Base-by-base conservation (phyloP, 2,113 vertebrate genomes). In the Lichenostomus cassidix region DNA sequence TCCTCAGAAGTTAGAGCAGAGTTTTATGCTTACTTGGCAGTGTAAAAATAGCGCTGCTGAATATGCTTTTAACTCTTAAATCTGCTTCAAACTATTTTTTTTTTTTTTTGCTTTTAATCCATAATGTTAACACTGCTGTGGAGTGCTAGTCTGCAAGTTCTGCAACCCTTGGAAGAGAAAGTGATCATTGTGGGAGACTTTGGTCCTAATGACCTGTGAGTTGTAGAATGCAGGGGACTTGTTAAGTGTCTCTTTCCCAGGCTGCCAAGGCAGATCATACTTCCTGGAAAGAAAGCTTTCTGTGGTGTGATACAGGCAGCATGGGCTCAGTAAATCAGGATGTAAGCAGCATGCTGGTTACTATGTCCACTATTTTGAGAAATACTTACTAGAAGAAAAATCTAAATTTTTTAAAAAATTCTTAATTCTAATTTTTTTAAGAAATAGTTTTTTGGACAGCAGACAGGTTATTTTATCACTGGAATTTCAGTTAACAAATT, bases 1-100 rank as follows among this genome's bases (percentile, higher is more conserved):
- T 58, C 29, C 67, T 86, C 52, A 42, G 88, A 83, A 92, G 67
- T 55, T 88, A n/a, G 50, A 87, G 12, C 37, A 70, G n/a, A 68
- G 15, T 86, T 95, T 94, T 83, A 44, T 84, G 87, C 83, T 90
- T 81, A 73, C 77, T 91, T 92, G 74, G 55, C 84, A 91, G 46
- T 77, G 21, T 94, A 84, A 80, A 93, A 96, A 91, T 92, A 94
- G 69, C 74, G 56, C 50, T 63, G 70, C 83, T 94, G 81, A 94
- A 52, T 91, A 63, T 73, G 59, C 25, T 82, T 90, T 87, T 84
- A 94, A 84, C 37, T 92, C 69, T 87, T 81, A 74, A 56, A 39
- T 56, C 24, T 65, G 6, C 46, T 90, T 74, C 27, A 60, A 41
- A 74, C 20, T 21, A 16, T 46, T 69, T 63, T 37, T 35, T 50